These are phyloP conservation scores for Paratilapia polleni DNA, from an alignment of 2,113 vertebrate species.

Conservation along the genomic window DNA sequence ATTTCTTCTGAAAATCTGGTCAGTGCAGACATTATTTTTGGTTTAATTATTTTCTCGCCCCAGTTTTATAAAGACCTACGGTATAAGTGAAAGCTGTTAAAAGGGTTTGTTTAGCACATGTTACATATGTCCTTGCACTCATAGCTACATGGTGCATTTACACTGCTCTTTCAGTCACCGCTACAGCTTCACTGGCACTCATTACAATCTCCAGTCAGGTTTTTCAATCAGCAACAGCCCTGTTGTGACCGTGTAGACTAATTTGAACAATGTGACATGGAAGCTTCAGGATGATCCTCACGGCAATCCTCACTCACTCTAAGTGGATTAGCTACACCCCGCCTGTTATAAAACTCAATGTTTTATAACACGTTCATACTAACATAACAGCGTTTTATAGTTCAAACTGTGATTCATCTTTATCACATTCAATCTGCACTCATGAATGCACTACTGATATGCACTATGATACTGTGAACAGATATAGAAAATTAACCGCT, in stretches of 20 bases:
- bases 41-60: neutral
- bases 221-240: conserved; percentile 51
- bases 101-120: conserved; percentile 5
- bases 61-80: neutral
- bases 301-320: conserved; percentile 42
- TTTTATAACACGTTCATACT: conserved; percentile 28
- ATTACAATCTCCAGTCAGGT: conserved; percentile 45
- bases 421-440: conserved; percentile 50
- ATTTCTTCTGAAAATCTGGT: neutral
- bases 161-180: neutral
- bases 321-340: conserved; percentile 68
- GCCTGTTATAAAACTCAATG: conserved; percentile 41
- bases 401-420: conserved; percentile 51
- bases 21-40: neutral
- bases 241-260: conserved; percentile 29
- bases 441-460: conserved; percentile 31
- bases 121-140: neutral
- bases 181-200: too few species aligned
- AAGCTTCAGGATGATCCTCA: conserved; percentile 36
- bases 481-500: conserved; percentile 27
- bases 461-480: conserved; percentile 29
- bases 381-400: conserved; percentile 32
- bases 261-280: conserved; percentile 42
- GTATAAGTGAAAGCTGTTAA: neutral
- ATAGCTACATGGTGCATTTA: conserved; percentile 20